Evolutionary conservation across 2,113 vertebrate genomes (phyloP).

Genomic region (Peromyscus californicus): DNA sequence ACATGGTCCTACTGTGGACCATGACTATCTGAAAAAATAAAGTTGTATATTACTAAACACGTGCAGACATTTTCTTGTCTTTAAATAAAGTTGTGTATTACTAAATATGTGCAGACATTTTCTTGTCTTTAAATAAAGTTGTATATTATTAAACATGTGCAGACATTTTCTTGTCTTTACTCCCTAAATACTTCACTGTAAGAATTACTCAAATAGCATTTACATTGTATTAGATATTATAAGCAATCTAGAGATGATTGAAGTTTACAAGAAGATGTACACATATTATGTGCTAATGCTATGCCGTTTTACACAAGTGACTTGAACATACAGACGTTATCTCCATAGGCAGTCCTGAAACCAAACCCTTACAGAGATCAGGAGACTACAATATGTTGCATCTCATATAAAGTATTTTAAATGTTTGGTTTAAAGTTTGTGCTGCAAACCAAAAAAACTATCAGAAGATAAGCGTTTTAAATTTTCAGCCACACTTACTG

Average conservation of each 20-base stretch:
- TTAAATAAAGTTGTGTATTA: background rate
- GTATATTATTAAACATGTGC: background rate
- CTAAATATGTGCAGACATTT: background rate
- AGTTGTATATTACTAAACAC: background rate
- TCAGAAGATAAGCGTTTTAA: background rate
- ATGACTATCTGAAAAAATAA: background rate
- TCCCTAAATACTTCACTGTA: background rate
- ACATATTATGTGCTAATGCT: background rate
- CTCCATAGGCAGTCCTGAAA: background rate
- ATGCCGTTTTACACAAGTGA: background rate
- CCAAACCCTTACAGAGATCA: background rate
- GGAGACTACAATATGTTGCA: background rate
- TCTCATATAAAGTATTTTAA: conserved; percentile 26
- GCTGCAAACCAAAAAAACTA: background rate
- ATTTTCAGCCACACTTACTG: background rate
- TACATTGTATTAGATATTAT: background rate
- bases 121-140: background rate
- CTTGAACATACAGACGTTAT: background rate
- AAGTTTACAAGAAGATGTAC: background rate
- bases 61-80: background rate
- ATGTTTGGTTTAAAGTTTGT: conserved; percentile 28
- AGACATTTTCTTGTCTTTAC: background rate
- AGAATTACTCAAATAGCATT: background rate
- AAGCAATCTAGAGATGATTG: background rate
- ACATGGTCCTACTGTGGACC: background rate